Evolutionary conservation across 2,888 invertebrate species (phyloP).

Genomic region (Odontocolon sp.): DNA sequence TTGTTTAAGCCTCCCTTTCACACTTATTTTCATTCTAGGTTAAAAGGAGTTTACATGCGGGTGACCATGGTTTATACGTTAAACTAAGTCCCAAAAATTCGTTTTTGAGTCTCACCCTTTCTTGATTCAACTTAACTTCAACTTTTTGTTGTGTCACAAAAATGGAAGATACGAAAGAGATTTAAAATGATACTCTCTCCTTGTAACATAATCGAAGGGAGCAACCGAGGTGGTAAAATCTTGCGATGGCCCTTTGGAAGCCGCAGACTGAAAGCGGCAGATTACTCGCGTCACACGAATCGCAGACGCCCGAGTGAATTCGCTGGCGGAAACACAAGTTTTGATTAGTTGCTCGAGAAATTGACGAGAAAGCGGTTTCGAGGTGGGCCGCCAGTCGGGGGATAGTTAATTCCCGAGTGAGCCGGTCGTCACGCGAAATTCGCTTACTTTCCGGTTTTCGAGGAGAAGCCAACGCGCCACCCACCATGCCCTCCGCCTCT

Average conservation of each 20-base stretch:
- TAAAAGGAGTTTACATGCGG: no score
- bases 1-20: no score
- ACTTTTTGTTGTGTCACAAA: no score
- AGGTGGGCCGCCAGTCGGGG: constrained; percentile 42
- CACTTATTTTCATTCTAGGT: no score
- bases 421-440: constrained; percentile 63
- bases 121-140: no score
- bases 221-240: not conserved
- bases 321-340: constrained; percentile 69
- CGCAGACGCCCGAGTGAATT: constrained; percentile 45
- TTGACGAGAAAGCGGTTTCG: constrained; percentile 67
- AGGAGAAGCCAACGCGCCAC: constrained; percentile 48
- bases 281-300: constrained; percentile 50
- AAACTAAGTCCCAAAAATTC: no score
- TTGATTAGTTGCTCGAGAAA: constrained; percentile 73
- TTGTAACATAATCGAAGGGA: not conserved
- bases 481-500: no score
- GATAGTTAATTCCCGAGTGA: constrained; percentile 69
- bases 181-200: no score
- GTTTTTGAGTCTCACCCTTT: no score
- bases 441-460: constrained; percentile 66
- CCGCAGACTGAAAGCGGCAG: constrained; percentile 40
- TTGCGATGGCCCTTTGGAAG: constrained; percentile 8
- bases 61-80: no score
- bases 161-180: no score